Base-by-base conservation (phyloP, 2,888 invertebrate genomes). In the Drosophila helvetica region DNA sequence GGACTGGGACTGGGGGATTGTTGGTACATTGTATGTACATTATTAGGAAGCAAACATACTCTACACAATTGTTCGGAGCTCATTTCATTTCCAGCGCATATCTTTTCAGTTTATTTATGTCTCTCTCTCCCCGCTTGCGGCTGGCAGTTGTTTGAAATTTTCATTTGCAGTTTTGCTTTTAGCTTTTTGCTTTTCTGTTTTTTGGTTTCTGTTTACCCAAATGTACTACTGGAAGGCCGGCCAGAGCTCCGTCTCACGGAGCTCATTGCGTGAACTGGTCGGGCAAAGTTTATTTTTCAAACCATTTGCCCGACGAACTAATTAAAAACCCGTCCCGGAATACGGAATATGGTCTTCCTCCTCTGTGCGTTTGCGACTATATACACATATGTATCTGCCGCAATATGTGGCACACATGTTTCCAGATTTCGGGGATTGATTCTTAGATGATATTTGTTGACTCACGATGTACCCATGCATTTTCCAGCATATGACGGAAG, bases 391-490 rank as follows among this genome's bases (percentile, higher is more conserved):
- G 5, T 22, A 30, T 38, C 45, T 56, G 19, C 52, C 47, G 59
- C 85, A 88, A 86, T 86, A 67, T 86, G 87, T 66, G 55, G 59
- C 74, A 66, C 88, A 89, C 56, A 86, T 86, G 86, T 86, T 55
- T 9, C 17, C 27, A 45, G 10, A 27, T 59, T 57, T 38, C n/a
- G 19, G 47, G 47, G 42, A n/a, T 15, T 38, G 27, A 43, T 52
- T 46, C 59, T 62, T 6, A 54, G 51, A 19, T 52, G 55, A 38
- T 33, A 45, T 71, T 73, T 55, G 48, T 68, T 56, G 67, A 45
- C 27, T 50, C 30, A 53, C 15, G 12, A 12, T 10, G 33, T 4
- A 33, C 12, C 50, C n/a, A 51, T 62, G 12, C 19, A 57, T 59
- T 43, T 80, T 75, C 18, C 81, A 86, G 89, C 85, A 82, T 74